A percentile compares a stretch with the other conserved stretches of the same genome.
These are phyloP conservation scores for Griposia aprilina DNA, from an alignment of 2,888 invertebrate species.

Conservation along the genomic window DNA sequence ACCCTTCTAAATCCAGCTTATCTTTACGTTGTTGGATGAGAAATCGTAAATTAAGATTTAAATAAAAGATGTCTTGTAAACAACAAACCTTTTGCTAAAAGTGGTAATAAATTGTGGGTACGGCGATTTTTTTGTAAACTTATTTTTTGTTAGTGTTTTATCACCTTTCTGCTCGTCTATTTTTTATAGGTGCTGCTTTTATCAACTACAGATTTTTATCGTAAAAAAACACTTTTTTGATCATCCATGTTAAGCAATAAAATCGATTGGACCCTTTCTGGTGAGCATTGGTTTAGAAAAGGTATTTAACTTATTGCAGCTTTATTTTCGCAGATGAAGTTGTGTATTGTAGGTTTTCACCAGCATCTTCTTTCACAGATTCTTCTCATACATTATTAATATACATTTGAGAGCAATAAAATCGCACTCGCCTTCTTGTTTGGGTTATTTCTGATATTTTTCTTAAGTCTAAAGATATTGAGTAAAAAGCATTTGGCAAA, in stretches of 20 bases:
- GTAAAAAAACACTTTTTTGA: slow-evolving; percentile 48
- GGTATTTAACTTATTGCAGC: slow-evolving; percentile 1
- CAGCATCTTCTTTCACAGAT: neutral
- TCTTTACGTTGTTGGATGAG: slow-evolving; percentile 82
- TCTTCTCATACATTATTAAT: neutral
- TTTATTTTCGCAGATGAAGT: too few relatives aligned
- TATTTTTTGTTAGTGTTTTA: slow-evolving; percentile 70
- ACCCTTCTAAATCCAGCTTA: slow-evolving; percentile 78
- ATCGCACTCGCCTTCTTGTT: too few relatives aligned
- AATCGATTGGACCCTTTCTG: slow-evolving; percentile 19
- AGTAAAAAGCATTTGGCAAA: too few relatives aligned
- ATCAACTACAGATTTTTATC: slow-evolving; percentile 70
- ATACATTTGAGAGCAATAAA: neutral
- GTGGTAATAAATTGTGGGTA: slow-evolving; percentile 84
- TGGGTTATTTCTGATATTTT: too few relatives aligned
- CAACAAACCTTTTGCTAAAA: slow-evolving; percentile 89
- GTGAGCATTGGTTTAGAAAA: neutral
- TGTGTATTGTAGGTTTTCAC: neutral
- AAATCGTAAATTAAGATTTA: slow-evolving; percentile 88
- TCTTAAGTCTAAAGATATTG: too few relatives aligned
- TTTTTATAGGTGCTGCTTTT: slow-evolving; percentile 71
- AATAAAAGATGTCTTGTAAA: slow-evolving; percentile 89
- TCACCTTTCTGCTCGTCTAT: slow-evolving; percentile 76
- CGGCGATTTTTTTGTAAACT: slow-evolving; percentile 71
- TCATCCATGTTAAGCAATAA: slow-evolving; percentile 50